Percentiles rank a stretch among this genome's conserved stretches.
These are phyloP conservation scores for Petroica traversi DNA, from an alignment of 2,113 vertebrate genomes.

Conservation along the genomic window DNA sequence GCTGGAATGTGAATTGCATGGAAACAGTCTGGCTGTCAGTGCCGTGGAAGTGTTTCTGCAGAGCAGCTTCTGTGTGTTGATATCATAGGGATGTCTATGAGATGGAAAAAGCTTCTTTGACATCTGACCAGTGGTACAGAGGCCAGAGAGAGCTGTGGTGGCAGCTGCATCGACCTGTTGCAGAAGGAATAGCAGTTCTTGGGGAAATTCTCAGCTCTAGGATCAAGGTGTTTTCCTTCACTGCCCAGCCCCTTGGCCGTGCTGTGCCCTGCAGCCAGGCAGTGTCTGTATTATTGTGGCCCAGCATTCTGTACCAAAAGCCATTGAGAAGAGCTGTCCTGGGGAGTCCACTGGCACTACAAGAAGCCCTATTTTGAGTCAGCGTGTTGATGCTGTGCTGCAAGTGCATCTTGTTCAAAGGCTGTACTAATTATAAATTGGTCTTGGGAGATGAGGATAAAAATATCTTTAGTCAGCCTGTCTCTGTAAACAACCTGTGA, in stretches of 20 bases:
- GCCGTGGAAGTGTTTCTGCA: not conserved
- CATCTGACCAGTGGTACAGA: fast-evolving
- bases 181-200: not conserved
- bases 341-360: not conserved
- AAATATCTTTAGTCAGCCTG: conserved; percentile 26
- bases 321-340: not conserved
- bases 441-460: conserved; percentile 26
- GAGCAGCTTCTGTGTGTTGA: not conserved
- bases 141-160: not conserved
- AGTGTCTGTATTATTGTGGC: fast-evolving
- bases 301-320: not conserved
- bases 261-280: fast-evolving
- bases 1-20: not conserved
- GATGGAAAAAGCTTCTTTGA: not conserved
- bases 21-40: not conserved
- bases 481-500: conserved; percentile 50
- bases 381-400: not conserved
- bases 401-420: conserved; percentile 25
- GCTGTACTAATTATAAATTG: conserved; percentile 52
- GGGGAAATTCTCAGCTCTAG: not conserved
- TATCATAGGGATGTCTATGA: fast-evolving
- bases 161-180: fast-evolving
- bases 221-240: not conserved
- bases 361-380: not conserved
- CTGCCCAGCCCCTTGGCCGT: not conserved